Conservation (phyloP, 1,140 invertebrate species). For the Bombus confusus region DNA sequence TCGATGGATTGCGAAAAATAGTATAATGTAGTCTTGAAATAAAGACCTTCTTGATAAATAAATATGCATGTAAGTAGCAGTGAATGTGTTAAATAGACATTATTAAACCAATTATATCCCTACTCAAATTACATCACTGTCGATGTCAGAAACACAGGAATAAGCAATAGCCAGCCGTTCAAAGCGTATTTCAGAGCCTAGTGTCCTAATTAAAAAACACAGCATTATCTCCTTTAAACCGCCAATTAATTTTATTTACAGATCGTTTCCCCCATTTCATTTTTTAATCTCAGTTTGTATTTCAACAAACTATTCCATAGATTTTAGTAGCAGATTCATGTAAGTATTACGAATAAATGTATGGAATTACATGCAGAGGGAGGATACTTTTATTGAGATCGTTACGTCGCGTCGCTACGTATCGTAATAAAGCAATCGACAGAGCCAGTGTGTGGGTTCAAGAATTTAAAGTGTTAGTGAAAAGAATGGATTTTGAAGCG, state of each 20-base stretch:
- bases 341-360: not conserved
- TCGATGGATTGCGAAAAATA: not conserved
- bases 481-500: constrained; percentile 51
- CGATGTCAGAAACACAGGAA: not conserved
- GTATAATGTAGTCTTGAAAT: not conserved
- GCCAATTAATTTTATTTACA: not conserved
- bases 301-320: not conserved
- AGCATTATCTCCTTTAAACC: not conserved
- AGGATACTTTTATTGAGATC: constrained; percentile 20
- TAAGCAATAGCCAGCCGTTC: not conserved
- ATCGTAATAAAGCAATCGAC: constrained; percentile 37
- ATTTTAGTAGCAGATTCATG: not conserved
- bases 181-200: not conserved
- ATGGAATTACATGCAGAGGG: constrained; percentile 11
- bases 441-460: not conserved
- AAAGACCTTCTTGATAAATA: not conserved
- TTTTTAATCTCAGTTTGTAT: constrained; percentile 7
- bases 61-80: not conserved
- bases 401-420: not conserved
- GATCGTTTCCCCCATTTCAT: not conserved
- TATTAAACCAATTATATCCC: not conserved
- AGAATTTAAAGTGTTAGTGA: constrained; percentile 51
- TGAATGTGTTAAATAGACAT: not conserved
- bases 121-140: not conserved
- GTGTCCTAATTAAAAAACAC: not conserved